Percentiles rank a stretch among this genome's conserved stretches.
These are phyloP conservation scores for Thyatira batis DNA, from an alignment of 2,888 invertebrate genomes.

Conservation along the genomic window DNA sequence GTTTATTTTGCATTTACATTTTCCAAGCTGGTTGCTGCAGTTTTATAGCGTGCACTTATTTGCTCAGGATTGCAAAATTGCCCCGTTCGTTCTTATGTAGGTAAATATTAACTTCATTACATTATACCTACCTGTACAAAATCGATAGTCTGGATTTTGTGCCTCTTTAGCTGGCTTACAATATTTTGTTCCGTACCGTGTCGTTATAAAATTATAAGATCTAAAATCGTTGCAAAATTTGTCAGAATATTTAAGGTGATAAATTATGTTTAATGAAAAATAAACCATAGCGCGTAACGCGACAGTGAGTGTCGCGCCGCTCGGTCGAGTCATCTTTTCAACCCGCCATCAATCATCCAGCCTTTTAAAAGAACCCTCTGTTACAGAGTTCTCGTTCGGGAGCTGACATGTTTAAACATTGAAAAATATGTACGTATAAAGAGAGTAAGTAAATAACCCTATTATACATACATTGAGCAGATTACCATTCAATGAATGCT, in stretches of 20 bases:
- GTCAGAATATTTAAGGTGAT: conserved; percentile 1
- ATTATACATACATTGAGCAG: no score
- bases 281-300: background rate
- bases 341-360: conserved; percentile 47
- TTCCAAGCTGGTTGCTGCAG: background rate
- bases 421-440: conserved; percentile 29
- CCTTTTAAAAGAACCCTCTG: conserved; percentile 35
- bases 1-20: background rate
- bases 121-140: background rate
- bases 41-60: background rate
- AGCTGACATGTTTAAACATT: conserved; percentile 27
- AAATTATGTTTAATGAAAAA: conserved; percentile 2
- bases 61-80: background rate
- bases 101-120: background rate
- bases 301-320: conserved; percentile 1
- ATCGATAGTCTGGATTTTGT: background rate
- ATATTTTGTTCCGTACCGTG: no score
- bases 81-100: background rate
- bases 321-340: conserved; percentile 19
- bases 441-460: no score
- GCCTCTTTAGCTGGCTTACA: no score
- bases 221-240: background rate
- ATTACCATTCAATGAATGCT: no score
- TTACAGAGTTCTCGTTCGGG: conserved; percentile 13
- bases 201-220: background rate